Conservation (phyloP, 2,113 vertebrate species). For the Notarius lentiginosus region DNA sequence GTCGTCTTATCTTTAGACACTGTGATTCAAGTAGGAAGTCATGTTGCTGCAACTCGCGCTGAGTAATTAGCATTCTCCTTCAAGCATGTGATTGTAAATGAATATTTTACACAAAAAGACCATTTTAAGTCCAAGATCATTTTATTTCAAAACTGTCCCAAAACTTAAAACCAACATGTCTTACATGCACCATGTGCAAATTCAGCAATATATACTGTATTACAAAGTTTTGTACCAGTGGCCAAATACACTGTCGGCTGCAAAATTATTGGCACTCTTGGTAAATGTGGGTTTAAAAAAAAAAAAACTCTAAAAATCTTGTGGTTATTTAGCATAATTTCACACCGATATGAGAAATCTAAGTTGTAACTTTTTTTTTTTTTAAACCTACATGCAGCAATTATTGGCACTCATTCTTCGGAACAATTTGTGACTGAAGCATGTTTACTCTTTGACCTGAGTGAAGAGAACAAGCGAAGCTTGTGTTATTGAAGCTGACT, state of each 20-base stretch:
- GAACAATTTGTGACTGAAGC: neutral
- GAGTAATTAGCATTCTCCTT: neutral
- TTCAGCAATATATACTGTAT: neutral
- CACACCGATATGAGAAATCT: neutral
- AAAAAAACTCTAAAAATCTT: neutral
- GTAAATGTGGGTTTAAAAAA: neutral
- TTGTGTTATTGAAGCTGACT: neutral
- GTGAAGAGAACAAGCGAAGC: neutral
- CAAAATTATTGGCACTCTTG: neutral
- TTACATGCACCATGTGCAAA: neutral
- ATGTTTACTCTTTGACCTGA: neutral
- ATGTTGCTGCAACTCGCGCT: neutral
- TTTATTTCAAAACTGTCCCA: slow-evolving; percentile 8
- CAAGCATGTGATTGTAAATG: neutral
- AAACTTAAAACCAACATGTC: neutral
- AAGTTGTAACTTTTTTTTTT: neutral
- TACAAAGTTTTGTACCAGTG: neutral
- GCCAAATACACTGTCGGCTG: neutral
- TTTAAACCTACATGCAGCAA: neutral
- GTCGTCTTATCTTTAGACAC: neutral
- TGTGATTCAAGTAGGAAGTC: neutral
- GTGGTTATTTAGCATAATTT: neutral
- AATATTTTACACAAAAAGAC: slow-evolving; percentile 1
- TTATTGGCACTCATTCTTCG: neutral
- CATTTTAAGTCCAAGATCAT: neutral